A percentile compares a stretch with the other conserved stretches of the same genome.
Conservation (phyloP, 2,113 vertebrate genomes). For the Cavia porcellus region DNA sequence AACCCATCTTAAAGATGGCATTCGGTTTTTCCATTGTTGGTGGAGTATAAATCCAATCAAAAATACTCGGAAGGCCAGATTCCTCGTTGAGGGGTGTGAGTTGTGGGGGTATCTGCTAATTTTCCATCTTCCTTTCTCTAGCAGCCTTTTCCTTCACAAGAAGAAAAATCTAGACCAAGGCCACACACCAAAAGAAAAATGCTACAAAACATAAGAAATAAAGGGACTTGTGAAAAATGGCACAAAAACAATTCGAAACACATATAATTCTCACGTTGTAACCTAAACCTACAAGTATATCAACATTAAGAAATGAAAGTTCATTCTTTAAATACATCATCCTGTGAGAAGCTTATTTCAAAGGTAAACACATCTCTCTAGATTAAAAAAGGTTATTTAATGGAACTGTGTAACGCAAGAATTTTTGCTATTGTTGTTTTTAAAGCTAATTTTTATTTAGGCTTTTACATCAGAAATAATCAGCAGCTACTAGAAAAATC, state of each 20-base stretch:
- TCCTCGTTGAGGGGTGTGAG: too few species aligned
- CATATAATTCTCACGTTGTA: not conserved
- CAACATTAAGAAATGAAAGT: slow-evolving; percentile 10
- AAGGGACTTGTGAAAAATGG: not conserved
- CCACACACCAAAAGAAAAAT: not conserved
- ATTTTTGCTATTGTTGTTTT: not conserved
- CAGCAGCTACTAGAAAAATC: not conserved
- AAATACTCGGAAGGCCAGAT: not conserved
- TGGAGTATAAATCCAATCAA: not conserved
- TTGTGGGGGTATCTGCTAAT: not conserved
- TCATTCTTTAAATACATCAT: not conserved
- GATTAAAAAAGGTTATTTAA: slow-evolving; percentile 33
- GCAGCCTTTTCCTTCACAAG: slow-evolving; percentile 11
- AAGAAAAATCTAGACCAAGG: not conserved
- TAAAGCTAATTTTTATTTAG: not conserved
- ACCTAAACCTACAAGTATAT: not conserved
- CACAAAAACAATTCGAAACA: slow-evolving; percentile 10
- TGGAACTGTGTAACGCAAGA: not conserved
- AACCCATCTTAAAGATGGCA: not conserved
- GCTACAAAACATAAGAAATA: not conserved
- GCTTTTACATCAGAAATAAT: not conserved
- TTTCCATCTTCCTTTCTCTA: not conserved
- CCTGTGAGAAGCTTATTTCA: not conserved
- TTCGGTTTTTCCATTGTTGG: not conserved
- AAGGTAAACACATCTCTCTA: not conserved